A percentile compares a stretch with the other conserved stretches of the same genome.
phyloP scores from a whole-genome alignment of 2,888 invertebrate species.

The Scaptomyza reducta region DNA sequence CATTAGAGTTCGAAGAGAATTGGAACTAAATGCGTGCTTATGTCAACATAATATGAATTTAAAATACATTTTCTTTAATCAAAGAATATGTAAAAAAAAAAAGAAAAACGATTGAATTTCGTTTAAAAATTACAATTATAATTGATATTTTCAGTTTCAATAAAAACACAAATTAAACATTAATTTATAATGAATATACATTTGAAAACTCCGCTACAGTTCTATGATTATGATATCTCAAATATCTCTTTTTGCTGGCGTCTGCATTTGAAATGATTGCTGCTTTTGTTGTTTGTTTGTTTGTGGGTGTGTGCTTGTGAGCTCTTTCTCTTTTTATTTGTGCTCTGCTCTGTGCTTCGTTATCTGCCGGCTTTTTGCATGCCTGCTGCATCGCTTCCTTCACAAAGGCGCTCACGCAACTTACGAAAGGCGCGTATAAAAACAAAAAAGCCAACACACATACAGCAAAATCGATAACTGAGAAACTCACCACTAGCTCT shows the following conservation, averaged over 20 bases:
- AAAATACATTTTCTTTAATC: neutral
- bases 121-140: neutral
- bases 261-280: neutral
- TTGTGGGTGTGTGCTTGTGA: neutral
- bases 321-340: conserved; percentile 20
- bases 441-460: conserved; percentile 52
- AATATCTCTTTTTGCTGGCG: conserved; percentile 20
- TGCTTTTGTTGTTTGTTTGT: conserved; percentile 10
- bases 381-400: conserved; percentile 28
- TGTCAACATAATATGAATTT: neutral
- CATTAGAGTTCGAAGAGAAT: conserved; percentile 65
- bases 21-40: conserved; percentile 51
- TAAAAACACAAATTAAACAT: neutral
- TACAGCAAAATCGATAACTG: conserved; percentile 65
- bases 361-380: conserved; percentile 63
- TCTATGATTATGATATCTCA: too few species aligned
- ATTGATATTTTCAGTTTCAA: neutral
- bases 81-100: conserved; percentile 29
- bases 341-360: conserved; percentile 21
- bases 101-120: conserved; percentile 6
- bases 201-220: neutral
- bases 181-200: neutral
- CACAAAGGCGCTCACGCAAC: conserved; percentile 1
- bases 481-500: conserved; percentile 53
- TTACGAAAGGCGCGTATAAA: conserved; percentile 37